Percentiles rank a stretch among this genome's conserved stretches.
Evolutionary conservation across 2,797 vertebrate genomes (phyloP).

Genomic region (Picus viridis): DNA sequence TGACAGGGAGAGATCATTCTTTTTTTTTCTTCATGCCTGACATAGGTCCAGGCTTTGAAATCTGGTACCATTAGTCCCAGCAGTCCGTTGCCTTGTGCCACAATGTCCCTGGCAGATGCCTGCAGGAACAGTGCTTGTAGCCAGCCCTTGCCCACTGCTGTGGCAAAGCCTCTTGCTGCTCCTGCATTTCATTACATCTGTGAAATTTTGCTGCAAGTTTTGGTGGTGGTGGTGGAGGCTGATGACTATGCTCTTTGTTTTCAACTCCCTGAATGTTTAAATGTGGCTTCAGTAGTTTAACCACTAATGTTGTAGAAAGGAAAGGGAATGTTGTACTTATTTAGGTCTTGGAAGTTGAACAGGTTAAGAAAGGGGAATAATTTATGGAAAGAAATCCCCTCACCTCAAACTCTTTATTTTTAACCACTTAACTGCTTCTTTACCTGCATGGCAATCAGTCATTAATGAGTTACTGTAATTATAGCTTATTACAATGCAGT

Average conservation of each 20-base stretch:
- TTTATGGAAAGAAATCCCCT: not conserved
- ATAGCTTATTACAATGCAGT: not conserved
- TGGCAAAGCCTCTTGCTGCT: not conserved
- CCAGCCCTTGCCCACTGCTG: not conserved
- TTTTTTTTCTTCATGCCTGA: not conserved
- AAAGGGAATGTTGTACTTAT: not conserved
- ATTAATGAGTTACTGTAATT: not conserved
- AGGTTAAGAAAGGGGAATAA: not conserved
- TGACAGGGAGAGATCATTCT: not conserved
- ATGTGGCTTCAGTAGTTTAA: not conserved
- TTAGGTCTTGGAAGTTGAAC: not conserved
- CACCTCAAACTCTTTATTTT: not conserved
- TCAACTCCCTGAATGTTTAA: not conserved
- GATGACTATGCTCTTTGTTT: not conserved
- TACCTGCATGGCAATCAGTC: not conserved
- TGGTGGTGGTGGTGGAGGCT: not conserved
- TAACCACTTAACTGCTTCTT: not conserved
- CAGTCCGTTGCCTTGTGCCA: not conserved
- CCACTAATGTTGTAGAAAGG: not conserved
- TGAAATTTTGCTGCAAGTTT: not conserved
- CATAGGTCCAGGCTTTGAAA: not conserved
- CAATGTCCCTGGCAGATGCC: fast-evolving
- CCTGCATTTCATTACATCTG: not conserved
- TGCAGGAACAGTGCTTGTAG: not conserved
- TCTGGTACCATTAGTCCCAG: not conserved